Conservation (phyloP, 2,113 vertebrate species). For the Sapajus apella region DNA sequence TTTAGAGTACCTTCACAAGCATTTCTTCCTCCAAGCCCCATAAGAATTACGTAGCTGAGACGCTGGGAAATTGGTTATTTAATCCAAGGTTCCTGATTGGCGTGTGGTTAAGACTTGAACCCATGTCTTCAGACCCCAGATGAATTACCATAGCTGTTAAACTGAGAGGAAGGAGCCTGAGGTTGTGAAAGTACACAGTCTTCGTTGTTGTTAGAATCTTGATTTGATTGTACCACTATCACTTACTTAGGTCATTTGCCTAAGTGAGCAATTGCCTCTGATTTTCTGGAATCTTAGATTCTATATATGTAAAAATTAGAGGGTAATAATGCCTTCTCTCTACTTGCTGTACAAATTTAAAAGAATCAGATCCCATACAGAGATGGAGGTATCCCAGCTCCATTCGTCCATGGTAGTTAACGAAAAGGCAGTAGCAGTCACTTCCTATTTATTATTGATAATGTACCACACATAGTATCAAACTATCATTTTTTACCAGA, state of each 20-base stretch:
- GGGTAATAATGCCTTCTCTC: background rate
- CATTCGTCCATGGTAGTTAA: background rate
- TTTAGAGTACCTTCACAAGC: background rate
- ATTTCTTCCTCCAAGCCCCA: background rate
- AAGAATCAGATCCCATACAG: background rate
- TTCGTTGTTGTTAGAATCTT: background rate
- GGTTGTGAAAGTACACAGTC: accelerated
- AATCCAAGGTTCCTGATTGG: background rate
- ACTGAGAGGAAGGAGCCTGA: accelerated
- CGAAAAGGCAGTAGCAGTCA: background rate
- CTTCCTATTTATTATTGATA: background rate
- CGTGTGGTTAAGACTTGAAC: background rate
- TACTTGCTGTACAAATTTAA: background rate
- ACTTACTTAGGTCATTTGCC: background rate
- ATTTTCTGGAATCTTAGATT: background rate
- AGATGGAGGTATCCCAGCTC: background rate
- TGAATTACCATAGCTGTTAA: background rate
- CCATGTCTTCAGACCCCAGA: background rate
- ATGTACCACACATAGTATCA: background rate
- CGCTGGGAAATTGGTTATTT: background rate
- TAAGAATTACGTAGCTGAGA: background rate
- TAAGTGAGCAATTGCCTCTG: background rate
- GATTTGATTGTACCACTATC: accelerated
- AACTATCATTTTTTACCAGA: background rate
- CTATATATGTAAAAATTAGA: background rate